phyloP scores from a whole-genome alignment of 2,113 vertebrate species.

The Melozone crissalis region DNA sequence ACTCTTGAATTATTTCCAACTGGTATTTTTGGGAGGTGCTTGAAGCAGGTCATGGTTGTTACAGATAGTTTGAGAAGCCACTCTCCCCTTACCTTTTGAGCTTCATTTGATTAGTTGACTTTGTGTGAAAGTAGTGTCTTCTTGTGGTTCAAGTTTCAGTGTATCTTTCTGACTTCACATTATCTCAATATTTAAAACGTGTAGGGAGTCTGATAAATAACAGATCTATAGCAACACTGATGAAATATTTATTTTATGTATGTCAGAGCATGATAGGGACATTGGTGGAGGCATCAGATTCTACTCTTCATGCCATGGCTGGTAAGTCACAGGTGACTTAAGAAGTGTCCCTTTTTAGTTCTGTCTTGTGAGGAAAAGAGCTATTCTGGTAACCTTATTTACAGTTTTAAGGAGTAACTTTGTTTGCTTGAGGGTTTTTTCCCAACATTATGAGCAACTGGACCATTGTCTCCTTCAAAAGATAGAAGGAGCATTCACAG shows the following conservation, averaged over 20 bases:
- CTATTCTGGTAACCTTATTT: neutral
- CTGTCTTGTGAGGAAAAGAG: neutral
- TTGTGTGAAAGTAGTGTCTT: neutral
- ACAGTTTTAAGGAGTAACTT: neutral
- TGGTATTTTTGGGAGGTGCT: neutral
- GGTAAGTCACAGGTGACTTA: neutral
- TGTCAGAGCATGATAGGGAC: neutral
- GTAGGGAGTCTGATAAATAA: neutral
- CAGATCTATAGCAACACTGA: neutral
- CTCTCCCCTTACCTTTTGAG: neutral
- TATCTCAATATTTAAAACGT: neutral
- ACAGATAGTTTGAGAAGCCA: neutral
- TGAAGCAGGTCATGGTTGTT: neutral
- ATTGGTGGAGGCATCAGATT: neutral
- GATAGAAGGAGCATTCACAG: neutral
- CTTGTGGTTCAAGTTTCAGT: neutral
- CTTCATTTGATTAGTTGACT: neutral
- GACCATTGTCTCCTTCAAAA: neutral
- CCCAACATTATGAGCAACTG: neutral
- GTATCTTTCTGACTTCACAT: neutral
- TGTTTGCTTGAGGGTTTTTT: neutral
- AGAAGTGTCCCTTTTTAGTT: neutral
- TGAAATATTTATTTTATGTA: neutral
- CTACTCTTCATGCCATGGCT: neutral
- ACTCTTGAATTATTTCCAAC: neutral